Percentiles rank a stretch among this genome's conserved stretches.
Evolutionary conservation across 2,113 vertebrate species (phyloP).

Genomic region (Hymenochirus boettgeri): DNA sequence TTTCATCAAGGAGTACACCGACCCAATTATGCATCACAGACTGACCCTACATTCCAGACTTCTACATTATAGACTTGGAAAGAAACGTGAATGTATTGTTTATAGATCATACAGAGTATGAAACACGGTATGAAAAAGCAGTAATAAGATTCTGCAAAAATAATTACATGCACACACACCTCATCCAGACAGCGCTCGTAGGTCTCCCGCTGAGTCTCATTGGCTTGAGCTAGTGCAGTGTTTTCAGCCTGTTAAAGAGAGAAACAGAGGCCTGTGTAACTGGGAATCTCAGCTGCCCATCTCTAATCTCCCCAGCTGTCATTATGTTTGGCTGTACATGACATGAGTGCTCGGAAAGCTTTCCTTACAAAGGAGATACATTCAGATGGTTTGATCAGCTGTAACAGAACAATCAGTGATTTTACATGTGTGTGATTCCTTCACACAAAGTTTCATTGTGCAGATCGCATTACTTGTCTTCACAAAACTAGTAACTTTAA

Average conservation of each 20-base stretch:
- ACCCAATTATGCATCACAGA: no score
- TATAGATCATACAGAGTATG: background rate
- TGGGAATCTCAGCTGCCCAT: background rate
- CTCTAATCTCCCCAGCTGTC: background rate
- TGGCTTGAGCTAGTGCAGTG: conserved; percentile 80
- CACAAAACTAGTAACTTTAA: no score
- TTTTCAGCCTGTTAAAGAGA: conserved; percentile 76
- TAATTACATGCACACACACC: conserved; percentile 58
- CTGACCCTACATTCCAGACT: no score
- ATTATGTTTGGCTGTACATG: background rate
- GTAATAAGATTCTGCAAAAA: background rate
- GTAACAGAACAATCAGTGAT: no score
- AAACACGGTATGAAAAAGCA: background rate
- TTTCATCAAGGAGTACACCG: no score
- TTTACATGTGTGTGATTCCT: no score
- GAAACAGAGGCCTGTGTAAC: background rate
- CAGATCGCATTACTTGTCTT: no score
- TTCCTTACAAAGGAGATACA: background rate
- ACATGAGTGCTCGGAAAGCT: background rate
- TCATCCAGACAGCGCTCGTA: conserved; percentile 92
- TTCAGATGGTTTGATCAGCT: background rate
- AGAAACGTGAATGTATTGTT: no score
- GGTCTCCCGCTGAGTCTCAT: conserved; percentile 89
- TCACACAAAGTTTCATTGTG: no score
- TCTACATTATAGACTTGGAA: no score